phyloP scores from a whole-genome alignment of 2,113 vertebrate genomes.

The Silurus asotus region DNA sequence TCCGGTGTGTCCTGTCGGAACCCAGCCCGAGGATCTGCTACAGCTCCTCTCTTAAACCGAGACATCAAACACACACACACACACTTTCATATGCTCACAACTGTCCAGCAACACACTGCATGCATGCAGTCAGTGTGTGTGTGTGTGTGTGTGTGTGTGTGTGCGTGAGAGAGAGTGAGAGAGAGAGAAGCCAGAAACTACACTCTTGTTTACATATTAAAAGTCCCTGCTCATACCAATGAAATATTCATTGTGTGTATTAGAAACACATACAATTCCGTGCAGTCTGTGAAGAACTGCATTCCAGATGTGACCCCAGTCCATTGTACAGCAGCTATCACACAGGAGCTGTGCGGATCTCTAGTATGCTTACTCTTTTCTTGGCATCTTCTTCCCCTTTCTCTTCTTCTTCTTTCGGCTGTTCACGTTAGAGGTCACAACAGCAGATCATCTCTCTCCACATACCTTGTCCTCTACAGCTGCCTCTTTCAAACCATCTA shows the following conservation, averaged over 20 bases:
- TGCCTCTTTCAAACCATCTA: too few species aligned
- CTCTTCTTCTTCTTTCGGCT: too few species aligned
- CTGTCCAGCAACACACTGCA: background rate
- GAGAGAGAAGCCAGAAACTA: background rate
- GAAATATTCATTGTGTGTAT: background rate
- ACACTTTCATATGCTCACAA: background rate
- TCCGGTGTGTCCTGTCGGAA: conserved; percentile 65
- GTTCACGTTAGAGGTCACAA: too few species aligned
- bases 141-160: background rate
- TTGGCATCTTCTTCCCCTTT: too few species aligned
- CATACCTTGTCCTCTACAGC: too few species aligned
- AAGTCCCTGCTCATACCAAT: conserved; percentile 3
- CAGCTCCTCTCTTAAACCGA: conserved; percentile 60
- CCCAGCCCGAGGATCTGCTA: conserved; percentile 67
- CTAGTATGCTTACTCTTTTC: too few species aligned
- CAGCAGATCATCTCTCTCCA: too few species aligned
- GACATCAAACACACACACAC: conserved; percentile 64
- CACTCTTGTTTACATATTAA: conserved; percentile 25
- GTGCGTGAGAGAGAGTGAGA: too few species aligned
- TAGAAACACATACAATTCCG: too few species aligned
- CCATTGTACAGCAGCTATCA: background rate
- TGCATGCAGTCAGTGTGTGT: background rate
- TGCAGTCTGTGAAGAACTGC: background rate
- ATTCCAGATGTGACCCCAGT: background rate
- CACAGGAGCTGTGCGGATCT: background rate